These are phyloP conservation scores for Gymnocheta viridis DNA, from an alignment of 2,888 invertebrate species.

Conservation along the genomic window DNA sequence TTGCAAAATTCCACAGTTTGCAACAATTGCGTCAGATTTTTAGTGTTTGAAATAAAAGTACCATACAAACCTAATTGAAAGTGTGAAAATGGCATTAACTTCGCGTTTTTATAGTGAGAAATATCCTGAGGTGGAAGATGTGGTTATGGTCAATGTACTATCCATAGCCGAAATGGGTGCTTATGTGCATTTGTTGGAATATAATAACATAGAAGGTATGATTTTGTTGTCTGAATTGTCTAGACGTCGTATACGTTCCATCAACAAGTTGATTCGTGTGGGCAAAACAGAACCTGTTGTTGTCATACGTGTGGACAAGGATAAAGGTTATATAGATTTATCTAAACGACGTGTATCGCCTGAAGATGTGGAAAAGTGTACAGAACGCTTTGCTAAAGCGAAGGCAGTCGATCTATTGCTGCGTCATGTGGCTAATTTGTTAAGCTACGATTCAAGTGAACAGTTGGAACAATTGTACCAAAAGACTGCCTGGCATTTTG, in stretches of 20 bases:
- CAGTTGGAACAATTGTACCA: conserved; percentile 97
- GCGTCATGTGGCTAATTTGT: conserved; percentile 97
- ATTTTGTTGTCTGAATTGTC: conserved; percentile 98
- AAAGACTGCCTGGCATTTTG: conserved; percentile 99
- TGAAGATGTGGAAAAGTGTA: conserved; percentile 99
- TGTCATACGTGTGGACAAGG: conserved; percentile 99
- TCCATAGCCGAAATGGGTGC: conserved; percentile 99
- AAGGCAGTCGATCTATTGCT: conserved; percentile 99
- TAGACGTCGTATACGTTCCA: conserved; percentile 98
- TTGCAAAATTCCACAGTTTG: conserved; percentile 44
- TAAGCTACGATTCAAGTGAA: conserved; percentile 94
- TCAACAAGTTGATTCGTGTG: conserved; percentile 99
- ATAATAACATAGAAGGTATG: conserved; percentile 99
- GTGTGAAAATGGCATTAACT: conserved; percentile 88
- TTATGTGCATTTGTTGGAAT: conserved; percentile 98
- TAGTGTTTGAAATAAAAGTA: conserved; percentile 8
- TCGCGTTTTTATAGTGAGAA: conserved; percentile 98
- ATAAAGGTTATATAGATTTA: conserved; percentile 99
- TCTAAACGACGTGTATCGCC: conserved; percentile 99
- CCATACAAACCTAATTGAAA: not conserved
- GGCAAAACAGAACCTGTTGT: conserved; percentile 99
- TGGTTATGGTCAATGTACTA: conserved; percentile 99
- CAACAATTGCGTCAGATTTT: conserved; percentile 62
- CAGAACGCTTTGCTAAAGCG: conserved; percentile 98
- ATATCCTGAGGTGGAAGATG: conserved; percentile 99